Conservation (phyloP, 2,797 vertebrate genomes). For the Sylvilagus floridanus region DNA sequence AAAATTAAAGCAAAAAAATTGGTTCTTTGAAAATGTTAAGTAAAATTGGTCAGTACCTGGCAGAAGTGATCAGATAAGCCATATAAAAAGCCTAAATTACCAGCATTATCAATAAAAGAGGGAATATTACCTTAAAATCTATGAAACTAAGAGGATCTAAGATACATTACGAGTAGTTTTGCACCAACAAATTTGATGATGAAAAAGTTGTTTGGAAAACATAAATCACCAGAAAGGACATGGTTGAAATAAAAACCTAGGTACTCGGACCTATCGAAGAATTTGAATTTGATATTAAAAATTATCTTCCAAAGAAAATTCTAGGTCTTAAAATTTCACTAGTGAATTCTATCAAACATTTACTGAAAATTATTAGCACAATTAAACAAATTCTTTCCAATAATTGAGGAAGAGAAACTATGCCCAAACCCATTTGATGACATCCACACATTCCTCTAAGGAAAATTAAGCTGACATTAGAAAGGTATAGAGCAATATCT, state of each 20-base stretch:
- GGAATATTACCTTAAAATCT: background rate
- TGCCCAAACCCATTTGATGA: slow-evolving; percentile 1
- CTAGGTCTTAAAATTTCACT: background rate
- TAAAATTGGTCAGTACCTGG: background rate
- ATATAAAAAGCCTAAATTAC: background rate
- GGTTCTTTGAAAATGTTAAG: background rate
- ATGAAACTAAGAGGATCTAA: background rate
- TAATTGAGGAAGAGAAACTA: slow-evolving; percentile 7
- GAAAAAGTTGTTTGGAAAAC: background rate
- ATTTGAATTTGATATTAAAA: slow-evolving; percentile 20
- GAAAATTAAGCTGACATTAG: slow-evolving; percentile 6
- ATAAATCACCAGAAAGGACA: background rate
- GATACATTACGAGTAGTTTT: background rate
- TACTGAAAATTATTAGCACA: background rate
- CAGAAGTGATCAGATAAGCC: background rate
- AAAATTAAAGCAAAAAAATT: background rate
- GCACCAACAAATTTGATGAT: background rate
- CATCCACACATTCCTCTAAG: background rate
- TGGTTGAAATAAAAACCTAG: background rate
- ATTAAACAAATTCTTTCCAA: background rate
- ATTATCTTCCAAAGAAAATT: background rate
- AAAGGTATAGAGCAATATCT: background rate
- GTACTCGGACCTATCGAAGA: background rate
- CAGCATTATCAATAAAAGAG: background rate
- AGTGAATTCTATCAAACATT: background rate